phyloP scores from a whole-genome alignment of 2,113 vertebrate genomes.

The Pelobates fuscus region DNA sequence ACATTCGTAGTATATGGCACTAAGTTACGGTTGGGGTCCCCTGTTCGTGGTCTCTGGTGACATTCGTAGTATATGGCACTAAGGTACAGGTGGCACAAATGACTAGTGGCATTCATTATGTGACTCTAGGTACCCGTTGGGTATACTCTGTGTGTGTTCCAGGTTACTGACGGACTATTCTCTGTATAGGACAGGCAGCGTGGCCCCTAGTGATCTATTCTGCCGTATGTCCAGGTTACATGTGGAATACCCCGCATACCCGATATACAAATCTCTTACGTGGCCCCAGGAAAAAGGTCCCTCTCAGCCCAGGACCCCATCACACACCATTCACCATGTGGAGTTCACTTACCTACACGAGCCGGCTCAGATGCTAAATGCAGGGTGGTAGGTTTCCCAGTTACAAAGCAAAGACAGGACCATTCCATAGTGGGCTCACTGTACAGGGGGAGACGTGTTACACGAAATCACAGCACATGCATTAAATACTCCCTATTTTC shows the following conservation, averaged over 20 bases:
- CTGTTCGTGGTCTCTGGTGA: no score
- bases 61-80: no score
- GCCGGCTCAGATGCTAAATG: not conserved
- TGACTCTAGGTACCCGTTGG: no score
- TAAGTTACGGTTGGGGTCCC: no score
- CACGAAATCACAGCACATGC: not conserved
- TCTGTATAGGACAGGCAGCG: not conserved
- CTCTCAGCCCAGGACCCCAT: not conserved
- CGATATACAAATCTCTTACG: not conserved
- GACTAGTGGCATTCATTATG: no score
- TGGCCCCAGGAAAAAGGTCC: not conserved
- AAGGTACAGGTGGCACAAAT: no score
- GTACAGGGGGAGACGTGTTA: not conserved
- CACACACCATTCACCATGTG: not conserved
- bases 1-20: no score
- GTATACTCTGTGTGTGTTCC: no score
- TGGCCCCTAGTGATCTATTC: not conserved
- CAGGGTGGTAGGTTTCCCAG: constrained; percentile 6
- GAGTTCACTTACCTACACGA: constrained; percentile 28
- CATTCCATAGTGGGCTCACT: not conserved
- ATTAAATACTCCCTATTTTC: not conserved
- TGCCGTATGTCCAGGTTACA: not conserved
- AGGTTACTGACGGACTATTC: no score
- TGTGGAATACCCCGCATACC: not conserved
- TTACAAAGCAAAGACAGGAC: constrained; percentile 13